Evolutionary conservation across 2,888 invertebrate genomes (phyloP).

Genomic region (Heliconius aoede): DNA sequence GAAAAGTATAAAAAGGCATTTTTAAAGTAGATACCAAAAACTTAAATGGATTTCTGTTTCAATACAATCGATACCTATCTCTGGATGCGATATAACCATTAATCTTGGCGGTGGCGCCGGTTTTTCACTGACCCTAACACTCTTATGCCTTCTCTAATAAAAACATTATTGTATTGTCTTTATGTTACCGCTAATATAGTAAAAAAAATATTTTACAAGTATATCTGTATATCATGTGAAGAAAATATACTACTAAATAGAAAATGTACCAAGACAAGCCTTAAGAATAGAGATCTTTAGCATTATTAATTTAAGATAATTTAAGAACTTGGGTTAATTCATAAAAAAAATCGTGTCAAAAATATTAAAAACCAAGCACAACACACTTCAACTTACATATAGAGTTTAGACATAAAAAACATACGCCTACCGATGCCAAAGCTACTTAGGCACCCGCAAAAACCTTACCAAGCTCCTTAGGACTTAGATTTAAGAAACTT

Average conservation of each 20-base stretch:
- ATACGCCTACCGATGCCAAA: slow-evolving; percentile 54
- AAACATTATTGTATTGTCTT: slow-evolving; percentile 42
- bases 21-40: slow-evolving; percentile 52
- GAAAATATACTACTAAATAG: no score
- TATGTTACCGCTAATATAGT: slow-evolving; percentile 12
- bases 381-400: slow-evolving; percentile 38
- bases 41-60: slow-evolving; percentile 54
- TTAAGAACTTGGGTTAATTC: not conserved
- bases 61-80: slow-evolving; percentile 58
- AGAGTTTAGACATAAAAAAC: slow-evolving; percentile 55
- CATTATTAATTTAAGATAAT: no score
- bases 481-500: slow-evolving; percentile 50
- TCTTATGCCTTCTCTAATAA: slow-evolving; percentile 60
- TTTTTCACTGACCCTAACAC: slow-evolving; percentile 75
- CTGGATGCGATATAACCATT: slow-evolving; percentile 67
- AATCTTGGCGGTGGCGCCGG: slow-evolving; percentile 76
- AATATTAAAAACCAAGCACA: slow-evolving; percentile 15
- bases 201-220: not conserved
- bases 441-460: slow-evolving; percentile 76
- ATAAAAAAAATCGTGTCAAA: slow-evolving; percentile 5
- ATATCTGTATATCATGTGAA: not conserved
- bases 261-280: no score
- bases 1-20: not conserved
- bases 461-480: slow-evolving; percentile 56
- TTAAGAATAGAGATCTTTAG: no score